Conservation (phyloP, 30 jellyfish, hydroid and myxozoan genomes). For the Rhopilema esculentum region DNA sequence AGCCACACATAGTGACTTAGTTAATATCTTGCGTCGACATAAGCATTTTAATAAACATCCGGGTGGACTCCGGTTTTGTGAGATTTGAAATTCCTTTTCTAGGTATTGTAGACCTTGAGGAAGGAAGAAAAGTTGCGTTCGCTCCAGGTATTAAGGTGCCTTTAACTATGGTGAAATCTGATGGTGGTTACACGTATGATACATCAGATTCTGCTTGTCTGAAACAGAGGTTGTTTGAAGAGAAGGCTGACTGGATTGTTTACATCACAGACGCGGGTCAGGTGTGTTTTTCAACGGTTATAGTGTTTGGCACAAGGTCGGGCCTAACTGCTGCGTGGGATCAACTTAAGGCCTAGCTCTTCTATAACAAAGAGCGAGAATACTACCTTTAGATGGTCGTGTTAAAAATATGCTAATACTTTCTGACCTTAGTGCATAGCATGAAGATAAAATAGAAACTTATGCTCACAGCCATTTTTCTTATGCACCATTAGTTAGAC, state of each 20-base stretch:
- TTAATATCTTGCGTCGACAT: too few relatives aligned
- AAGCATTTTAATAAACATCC: too few relatives aligned
- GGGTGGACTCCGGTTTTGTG: neutral
- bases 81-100: neutral
- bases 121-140: slow-evolving; percentile 88
- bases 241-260: slow-evolving; percentile 92
- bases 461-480: too few relatives aligned
- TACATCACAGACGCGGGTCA: slow-evolving; percentile 99
- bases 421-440: too few relatives aligned
- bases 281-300: too few relatives aligned
- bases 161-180: slow-evolving; percentile 93
- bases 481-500: too few relatives aligned
- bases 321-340: neutral
- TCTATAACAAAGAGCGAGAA: too few relatives aligned
- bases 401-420: too few relatives aligned
- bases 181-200: slow-evolving; percentile 99
- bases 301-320: neutral
- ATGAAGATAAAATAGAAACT: too few relatives aligned
- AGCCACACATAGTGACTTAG: too few relatives aligned
- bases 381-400: too few relatives aligned
- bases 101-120: slow-evolving; percentile 79
- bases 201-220: slow-evolving; percentile 99
- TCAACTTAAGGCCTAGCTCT: too few relatives aligned
- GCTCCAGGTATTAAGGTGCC: slow-evolving; percentile 96
- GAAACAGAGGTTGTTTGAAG: slow-evolving; percentile 83